Conservation (phyloP, 2,113 vertebrate species). For the Oncorhynchus tshawytscha region DNA sequence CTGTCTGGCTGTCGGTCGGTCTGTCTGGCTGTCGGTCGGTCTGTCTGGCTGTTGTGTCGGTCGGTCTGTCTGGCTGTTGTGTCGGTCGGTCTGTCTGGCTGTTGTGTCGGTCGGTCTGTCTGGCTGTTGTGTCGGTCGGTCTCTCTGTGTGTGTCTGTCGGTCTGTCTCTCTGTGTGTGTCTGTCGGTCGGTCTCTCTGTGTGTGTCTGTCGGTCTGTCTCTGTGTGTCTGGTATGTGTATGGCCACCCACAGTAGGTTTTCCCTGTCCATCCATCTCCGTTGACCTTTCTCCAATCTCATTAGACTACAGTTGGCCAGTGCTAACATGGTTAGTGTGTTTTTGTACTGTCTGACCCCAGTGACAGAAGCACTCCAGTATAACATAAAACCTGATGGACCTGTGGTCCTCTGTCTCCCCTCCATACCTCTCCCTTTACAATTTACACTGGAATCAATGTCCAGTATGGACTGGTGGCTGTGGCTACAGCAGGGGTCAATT, state of each 20-base stretch:
- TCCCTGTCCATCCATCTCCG: slow-evolving; percentile 44
- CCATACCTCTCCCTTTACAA: neutral
- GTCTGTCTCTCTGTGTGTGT: no score
- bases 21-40: neutral
- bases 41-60: neutral
- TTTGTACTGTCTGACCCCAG: slow-evolving; percentile 54
- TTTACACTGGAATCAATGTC: neutral
- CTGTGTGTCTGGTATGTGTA: no score
- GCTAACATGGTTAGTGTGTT: slow-evolving; percentile 65
- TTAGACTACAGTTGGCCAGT: slow-evolving; percentile 58
- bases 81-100: neutral
- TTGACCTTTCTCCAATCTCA: slow-evolving; percentile 67
- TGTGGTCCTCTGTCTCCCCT: slow-evolving; percentile 15
- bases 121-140: no score
- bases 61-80: neutral
- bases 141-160: no score
- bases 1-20: slow-evolving; percentile 1
- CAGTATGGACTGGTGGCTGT: slow-evolving; percentile 3
- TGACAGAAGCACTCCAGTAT: slow-evolving; percentile 25
- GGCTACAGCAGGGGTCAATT: slow-evolving; percentile 20
- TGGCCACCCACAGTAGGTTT: slow-evolving; percentile 34
- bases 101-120: slow-evolving; percentile 10
- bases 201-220: no score
- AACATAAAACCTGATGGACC: slow-evolving; percentile 32
- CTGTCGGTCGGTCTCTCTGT: neutral